Conservation (phyloP, 2,113 vertebrate species). For the Mobula hypostoma region DNA sequence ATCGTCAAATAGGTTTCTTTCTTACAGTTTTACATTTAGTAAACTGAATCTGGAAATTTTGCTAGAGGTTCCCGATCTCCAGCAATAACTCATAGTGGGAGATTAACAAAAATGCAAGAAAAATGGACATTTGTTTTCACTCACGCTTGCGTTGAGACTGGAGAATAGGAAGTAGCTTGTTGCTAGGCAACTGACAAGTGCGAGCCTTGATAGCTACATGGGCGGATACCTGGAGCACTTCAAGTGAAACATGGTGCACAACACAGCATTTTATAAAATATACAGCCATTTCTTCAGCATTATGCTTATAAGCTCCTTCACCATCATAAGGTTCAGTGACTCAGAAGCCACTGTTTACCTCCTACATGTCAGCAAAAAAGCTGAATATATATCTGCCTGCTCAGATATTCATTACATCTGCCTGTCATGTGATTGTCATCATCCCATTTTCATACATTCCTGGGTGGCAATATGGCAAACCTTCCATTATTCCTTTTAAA, state of each 20-base stretch:
- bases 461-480: background rate
- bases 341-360: background rate
- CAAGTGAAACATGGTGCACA: background rate
- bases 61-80: background rate
- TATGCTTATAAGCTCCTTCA: background rate
- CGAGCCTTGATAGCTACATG: background rate
- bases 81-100: background rate
- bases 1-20: background rate
- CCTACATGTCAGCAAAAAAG: background rate
- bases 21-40: too few relatives aligned
- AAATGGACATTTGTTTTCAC: background rate
- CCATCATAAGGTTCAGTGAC: background rate
- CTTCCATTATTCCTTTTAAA: background rate
- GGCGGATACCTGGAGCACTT: background rate
- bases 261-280: background rate
- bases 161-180: background rate
- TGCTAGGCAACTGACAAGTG: background rate
- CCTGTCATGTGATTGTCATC: background rate
- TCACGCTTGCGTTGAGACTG: background rate
- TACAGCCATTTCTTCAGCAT: background rate
- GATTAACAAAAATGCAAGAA: background rate
- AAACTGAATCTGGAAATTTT: background rate
- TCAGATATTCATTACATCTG: background rate
- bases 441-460: background rate
- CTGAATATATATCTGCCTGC: background rate